Base-by-base conservation (phyloP, 2,113 vertebrate species). In the Stegastes partitus region DNA sequence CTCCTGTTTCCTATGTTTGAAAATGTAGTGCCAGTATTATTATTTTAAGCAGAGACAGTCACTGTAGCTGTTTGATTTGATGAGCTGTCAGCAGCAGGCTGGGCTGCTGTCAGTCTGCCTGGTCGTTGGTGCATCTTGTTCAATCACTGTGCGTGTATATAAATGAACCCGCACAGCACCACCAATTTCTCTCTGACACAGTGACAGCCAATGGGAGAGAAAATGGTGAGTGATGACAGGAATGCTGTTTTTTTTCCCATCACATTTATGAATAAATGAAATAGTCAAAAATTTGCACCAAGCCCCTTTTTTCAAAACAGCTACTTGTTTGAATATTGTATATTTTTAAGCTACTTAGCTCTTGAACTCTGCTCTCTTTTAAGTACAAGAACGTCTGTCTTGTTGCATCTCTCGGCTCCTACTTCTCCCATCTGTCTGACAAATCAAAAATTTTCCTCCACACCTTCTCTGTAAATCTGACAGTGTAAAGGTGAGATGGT, bases 401-500 rank as follows among this genome's bases (percentile, higher is more conserved):
- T 34, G 45, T 54, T 44, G 23, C 49, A 3, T 45, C 49, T 49
- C 31, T 9, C 10, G 31, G 31, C 31, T 34, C 7, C 1, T 34
- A 7, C n/a, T 61, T 68, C 28, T 31, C 6, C 28, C 22, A 57
- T 68, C 16, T 45, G 63, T 56, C 22, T 0, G 19, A 9, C 31
- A 34, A 22, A 5, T 7, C 53, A 54, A 28, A n/a, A 37, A 45
- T n/a, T 11, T 68, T 14, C 7, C 14, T 64, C 12, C 18, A 45
- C 11, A 3, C 53, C 22, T 18, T 64, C 25, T 25, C 53, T 73
- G 21, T 6, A 16, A 45, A 59, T 66, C 39, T 42, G 39, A 4
- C 39, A 42, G 39, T 42, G 39, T 81, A 49, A 47, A 47, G 22
- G 37, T 54, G 57, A 55, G 45, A 19, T 66, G 55, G 53, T 47